These are phyloP conservation scores for Lagenorhynchus albirostris DNA, from an alignment of 2,113 vertebrate species.

Conservation along the genomic window DNA sequence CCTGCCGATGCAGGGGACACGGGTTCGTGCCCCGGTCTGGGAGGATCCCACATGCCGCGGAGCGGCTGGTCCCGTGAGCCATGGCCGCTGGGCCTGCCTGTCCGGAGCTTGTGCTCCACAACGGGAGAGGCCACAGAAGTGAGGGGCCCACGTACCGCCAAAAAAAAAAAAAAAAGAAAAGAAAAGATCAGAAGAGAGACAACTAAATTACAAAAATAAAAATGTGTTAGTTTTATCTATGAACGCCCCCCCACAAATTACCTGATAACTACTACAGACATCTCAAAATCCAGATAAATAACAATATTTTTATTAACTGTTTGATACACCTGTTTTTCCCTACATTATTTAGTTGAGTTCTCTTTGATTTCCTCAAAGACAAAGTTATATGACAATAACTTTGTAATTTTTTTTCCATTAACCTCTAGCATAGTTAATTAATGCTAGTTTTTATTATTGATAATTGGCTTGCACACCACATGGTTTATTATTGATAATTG, in stretches of 20 bases:
- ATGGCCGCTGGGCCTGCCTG: too few relatives aligned
- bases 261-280: not conserved
- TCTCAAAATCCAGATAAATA: not conserved
- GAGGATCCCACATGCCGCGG: too few relatives aligned
- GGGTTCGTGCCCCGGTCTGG: too few relatives aligned
- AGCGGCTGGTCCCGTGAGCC: too few relatives aligned
- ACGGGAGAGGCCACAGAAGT: too few relatives aligned
- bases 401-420: not conserved
- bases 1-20: too few relatives aligned
- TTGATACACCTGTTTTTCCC: not conserved
- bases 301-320: not conserved
- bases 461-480: not conserved
- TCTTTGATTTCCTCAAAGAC: not conserved
- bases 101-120: too few relatives aligned
- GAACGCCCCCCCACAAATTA: not conserved
- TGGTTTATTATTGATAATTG: not conserved
- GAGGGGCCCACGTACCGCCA: too few relatives aligned
- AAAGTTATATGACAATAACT: not conserved
- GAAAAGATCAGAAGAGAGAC: not conserved
- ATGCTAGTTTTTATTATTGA: not conserved
- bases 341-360: not conserved
- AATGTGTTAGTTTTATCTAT: not conserved
- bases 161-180: not conserved
- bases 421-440: not conserved
- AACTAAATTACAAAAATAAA: not conserved